Conservation (phyloP, 2,888 invertebrate species). For the Eustalomyia histrio region DNA sequence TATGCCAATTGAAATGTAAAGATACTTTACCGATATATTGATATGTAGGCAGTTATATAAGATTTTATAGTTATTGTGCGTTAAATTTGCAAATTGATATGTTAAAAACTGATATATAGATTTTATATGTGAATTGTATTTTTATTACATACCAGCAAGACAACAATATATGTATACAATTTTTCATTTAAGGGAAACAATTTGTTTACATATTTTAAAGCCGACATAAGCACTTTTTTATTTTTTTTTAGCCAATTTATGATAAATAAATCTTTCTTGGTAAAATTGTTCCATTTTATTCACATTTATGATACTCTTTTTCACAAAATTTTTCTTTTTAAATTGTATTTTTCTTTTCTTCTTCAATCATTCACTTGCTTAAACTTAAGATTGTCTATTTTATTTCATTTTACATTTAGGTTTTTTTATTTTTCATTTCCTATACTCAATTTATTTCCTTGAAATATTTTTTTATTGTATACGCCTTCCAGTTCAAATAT, state of each 20-base stretch:
- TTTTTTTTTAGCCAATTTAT: not conserved
- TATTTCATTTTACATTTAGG: not conserved
- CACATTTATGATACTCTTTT: not conserved
- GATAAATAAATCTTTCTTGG: not conserved
- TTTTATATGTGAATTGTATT: conserved; percentile 8
- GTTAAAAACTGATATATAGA: conserved; percentile 30
- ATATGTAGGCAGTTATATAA: too few relatives aligned
- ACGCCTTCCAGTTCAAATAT: conserved; percentile 23
- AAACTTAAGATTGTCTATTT: not conserved
- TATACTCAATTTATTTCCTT: conserved; percentile 26
- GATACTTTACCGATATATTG: not conserved
- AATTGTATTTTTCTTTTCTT: conserved; percentile 7
- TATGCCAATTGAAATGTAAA: conserved; percentile 15
- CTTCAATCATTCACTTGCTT: not conserved
- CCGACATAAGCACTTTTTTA: conserved; percentile 21
- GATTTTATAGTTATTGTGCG: conserved; percentile 18
- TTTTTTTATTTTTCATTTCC: not conserved
- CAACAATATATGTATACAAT: not conserved
- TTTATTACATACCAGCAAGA: not conserved
- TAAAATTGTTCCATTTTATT: not conserved
- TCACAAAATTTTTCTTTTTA: not conserved
- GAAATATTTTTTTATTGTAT: conserved; percentile 32
- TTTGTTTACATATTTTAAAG: conserved; percentile 5
- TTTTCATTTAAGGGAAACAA: not conserved
- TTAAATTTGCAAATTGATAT: conserved; percentile 51